Conservation (phyloP, 1,140 invertebrate genomes). For the Macrobrachium nipponense region DNA sequence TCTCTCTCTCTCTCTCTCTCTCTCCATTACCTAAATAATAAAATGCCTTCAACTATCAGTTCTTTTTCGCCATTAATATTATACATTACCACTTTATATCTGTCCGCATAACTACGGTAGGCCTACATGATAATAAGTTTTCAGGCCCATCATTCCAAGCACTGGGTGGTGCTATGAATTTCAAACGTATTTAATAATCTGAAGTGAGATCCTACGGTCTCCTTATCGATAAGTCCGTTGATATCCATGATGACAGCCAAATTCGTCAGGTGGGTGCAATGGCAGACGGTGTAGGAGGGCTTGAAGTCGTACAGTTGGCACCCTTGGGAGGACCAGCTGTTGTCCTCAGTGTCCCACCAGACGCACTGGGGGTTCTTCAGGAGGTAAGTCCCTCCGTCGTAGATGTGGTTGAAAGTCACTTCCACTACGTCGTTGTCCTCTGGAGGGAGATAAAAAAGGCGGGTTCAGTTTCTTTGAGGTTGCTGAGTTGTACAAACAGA, state of each 20-base stretch:
- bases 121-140: too few relatives aligned
- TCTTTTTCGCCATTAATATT: too few relatives aligned
- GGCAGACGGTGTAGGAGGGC: slow-evolving; percentile 10
- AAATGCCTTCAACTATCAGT: too few relatives aligned
- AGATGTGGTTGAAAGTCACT: neutral
- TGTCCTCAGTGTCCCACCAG: neutral
- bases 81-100: too few relatives aligned
- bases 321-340: slow-evolving; percentile 2
- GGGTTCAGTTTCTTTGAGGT: too few relatives aligned
- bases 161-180: too few relatives aligned
- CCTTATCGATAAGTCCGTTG: slow-evolving; percentile 32
- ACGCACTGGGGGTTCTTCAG: neutral
- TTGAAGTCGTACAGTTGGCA: neutral
- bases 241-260: slow-evolving; percentile 49
- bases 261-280: slow-evolving; percentile 47
- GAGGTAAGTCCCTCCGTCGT: neutral
- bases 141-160: too few relatives aligned
- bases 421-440: neutral
- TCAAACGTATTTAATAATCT: too few relatives aligned
- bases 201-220: slow-evolving; percentile 23
- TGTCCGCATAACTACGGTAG: too few relatives aligned
- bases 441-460: neutral
- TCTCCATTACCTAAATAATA: neutral
- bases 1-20: too few relatives aligned
- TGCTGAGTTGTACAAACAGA: too few relatives aligned